Conservation (phyloP, 2,113 vertebrate species). For the Cynoglossus semilaevis region DNA sequence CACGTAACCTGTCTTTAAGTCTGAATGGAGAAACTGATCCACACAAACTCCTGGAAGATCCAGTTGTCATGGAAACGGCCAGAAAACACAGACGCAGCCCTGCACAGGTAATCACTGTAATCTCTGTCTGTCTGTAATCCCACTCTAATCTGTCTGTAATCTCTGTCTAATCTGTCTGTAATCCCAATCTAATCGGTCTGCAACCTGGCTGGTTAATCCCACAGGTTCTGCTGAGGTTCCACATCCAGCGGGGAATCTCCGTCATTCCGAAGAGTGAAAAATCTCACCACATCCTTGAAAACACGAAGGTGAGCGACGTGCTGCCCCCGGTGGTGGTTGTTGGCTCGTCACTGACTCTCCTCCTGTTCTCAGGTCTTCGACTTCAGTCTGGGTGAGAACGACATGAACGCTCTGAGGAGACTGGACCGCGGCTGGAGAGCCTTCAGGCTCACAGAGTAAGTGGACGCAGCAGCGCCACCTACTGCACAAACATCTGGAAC, state of each 20-base stretch:
- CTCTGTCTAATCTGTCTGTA: too few relatives aligned
- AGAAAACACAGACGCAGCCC: constrained; percentile 61
- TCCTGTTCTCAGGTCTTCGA: constrained; percentile 73
- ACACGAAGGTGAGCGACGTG: constrained; percentile 71
- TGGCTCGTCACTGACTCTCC: too few relatives aligned
- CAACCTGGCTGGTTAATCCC: background rate
- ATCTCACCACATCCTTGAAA: constrained; percentile 76
- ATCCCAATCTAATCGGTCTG: too few relatives aligned
- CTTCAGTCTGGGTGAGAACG: constrained; percentile 70
- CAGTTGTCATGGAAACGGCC: constrained; percentile 61
- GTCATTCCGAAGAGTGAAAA: constrained; percentile 78
- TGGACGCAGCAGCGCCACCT: background rate
- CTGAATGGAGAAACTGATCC: constrained; percentile 64
- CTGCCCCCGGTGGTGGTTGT: too few relatives aligned
- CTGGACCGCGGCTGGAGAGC: constrained; percentile 72
- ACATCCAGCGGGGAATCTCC: constrained; percentile 71
- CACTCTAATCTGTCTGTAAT: too few relatives aligned
- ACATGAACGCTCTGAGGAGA: constrained; percentile 60
- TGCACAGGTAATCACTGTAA: constrained; percentile 64
- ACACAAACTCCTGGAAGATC: constrained; percentile 66
- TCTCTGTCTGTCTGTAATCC: too few relatives aligned
- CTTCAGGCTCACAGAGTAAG: constrained; percentile 54
- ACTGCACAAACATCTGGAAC: background rate
- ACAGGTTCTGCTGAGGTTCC: constrained; percentile 75
- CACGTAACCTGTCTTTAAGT: constrained; percentile 37